Evolutionary conservation across 2,888 invertebrate species (phyloP).

Genomic region (Drosophila neotestacea): DNA sequence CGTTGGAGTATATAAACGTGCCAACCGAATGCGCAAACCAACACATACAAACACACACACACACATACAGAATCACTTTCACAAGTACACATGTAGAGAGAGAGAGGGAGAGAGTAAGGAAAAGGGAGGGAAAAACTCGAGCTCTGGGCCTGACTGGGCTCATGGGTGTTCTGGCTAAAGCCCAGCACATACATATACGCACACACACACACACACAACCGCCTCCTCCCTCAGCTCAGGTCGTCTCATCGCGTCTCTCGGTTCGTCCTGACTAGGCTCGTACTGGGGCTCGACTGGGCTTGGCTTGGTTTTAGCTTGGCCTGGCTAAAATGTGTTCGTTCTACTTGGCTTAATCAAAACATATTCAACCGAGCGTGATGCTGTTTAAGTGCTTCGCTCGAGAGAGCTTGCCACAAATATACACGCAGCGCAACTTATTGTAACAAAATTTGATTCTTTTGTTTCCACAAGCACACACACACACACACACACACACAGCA

Average conservation of each 20-base stretch:
- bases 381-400: constrained; percentile 78
- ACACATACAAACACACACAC: constrained; percentile 35
- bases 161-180: constrained; percentile 7
- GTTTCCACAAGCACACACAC: constrained; percentile 46
- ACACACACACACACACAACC: neutral
- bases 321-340: constrained; percentile 74
- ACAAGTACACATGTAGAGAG: constrained; percentile 21
- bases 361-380: constrained; percentile 78
- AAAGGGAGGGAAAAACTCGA: neutral
- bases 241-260: constrained; percentile 15
- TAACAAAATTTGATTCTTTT: constrained; percentile 77
- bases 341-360: constrained; percentile 79
- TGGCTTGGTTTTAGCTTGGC: constrained; percentile 28
- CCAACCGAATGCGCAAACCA: constrained; percentile 48
- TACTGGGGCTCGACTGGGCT: constrained; percentile 1
- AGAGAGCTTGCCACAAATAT: constrained; percentile 74
- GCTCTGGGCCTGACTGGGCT: constrained; percentile 18
- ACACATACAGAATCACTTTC: constrained; percentile 35
- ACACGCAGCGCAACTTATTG: constrained; percentile 70
- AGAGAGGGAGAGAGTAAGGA: neutral
- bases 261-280: constrained; percentile 9
- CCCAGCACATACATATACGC: constrained; percentile 3
- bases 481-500: constrained; percentile 20
- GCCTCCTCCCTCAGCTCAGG: neutral
- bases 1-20: constrained; percentile 73